Evolutionary conservation across 2,888 invertebrate genomes (phyloP).

Genomic region (Venustoraphidia nigricollis): DNA sequence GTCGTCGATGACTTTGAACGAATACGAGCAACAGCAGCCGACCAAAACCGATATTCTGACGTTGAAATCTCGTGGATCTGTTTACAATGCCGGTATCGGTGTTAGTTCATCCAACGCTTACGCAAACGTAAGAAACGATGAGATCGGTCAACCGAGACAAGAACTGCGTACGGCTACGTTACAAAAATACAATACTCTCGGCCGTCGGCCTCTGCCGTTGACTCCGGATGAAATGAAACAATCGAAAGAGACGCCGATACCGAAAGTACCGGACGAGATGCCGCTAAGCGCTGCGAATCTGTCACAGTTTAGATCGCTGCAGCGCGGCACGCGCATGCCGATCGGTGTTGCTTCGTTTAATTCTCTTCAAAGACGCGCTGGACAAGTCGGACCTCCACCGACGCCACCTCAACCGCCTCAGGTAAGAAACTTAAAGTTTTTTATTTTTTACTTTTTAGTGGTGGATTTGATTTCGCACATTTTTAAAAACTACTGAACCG

Average conservation of each 20-base stretch:
- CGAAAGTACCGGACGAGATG: constrained; percentile 22
- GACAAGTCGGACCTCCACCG: constrained; percentile 2
- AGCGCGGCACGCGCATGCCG: constrained; percentile 18
- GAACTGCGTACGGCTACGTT: constrained; percentile 27
- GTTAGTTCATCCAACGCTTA: not conserved
- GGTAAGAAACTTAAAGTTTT: too few relatives aligned
- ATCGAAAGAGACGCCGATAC: constrained; percentile 25
- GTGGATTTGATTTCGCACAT: too few relatives aligned
- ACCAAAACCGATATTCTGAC: constrained; percentile 4
- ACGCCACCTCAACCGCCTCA: constrained; percentile 17
- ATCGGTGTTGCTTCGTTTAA: constrained; percentile 4
- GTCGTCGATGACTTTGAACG: too few relatives aligned
- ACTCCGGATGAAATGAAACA: constrained; percentile 28
- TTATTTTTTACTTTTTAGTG: too few relatives aligned
- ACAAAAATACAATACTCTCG: constrained; percentile 28
- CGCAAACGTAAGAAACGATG: constrained; percentile 1
- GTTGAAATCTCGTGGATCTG: constrained; percentile 5
- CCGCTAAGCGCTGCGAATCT: constrained; percentile 26
- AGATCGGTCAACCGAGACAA: not conserved
- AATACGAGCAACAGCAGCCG: not conserved
- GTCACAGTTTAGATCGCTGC: constrained; percentile 35
- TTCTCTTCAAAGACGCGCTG: constrained; percentile 23
- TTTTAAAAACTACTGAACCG: too few relatives aligned
- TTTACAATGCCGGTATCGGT: constrained; percentile 3
- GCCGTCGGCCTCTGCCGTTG: constrained; percentile 27